Base-by-base conservation (phyloP, 2,797 vertebrate species). In the Tolypeutes matacus region DNA sequence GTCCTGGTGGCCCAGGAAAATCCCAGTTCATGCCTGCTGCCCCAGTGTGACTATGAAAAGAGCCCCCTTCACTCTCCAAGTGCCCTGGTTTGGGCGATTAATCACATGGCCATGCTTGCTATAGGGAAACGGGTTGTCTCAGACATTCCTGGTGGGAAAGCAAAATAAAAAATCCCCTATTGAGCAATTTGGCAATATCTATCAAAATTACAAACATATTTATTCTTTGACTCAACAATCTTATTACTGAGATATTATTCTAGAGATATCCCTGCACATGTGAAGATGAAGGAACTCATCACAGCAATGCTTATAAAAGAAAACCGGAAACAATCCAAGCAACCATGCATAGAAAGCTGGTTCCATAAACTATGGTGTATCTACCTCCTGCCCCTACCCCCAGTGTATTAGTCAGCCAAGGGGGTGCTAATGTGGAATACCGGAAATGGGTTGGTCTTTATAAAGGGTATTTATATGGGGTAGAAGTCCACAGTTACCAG, bases 131-230 rank as follows among this genome's bases (percentile, higher is more conserved):
- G 12, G 23, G 73, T 56, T 67, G 5, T 64, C 46, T 86, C 20
- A 56, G 81, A 73, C 10, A 60, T 65, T 85, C 39, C 56, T 56
- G 18, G 42, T n/a, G 56, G 81, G 21, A 85, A 23, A 31, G 34
- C 10, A 89, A 81, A 69, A 80, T 64, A 39, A 58, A 14, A 29
- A 21, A 31, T 25, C 27, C 9, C 27, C 60, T 62, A 62, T 12
- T 15, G 21, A 77, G 27, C 15, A 49, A 62, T 36, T 18, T 75
- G 42, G 18, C 69, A 29, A 46, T 60, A 29, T 29, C 36, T 85
- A 67, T 88, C 60, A 81, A 70, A 90, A 90, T 90, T 83, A 60
- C 11, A 70, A 76, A 89, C 39, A 36, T 11, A 42, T 75, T 89
- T 69, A 82, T 42, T 42, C 82, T 34, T 82, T 58, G 60, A 81